Evolutionary conservation across 2,888 invertebrate genomes (phyloP).

Genomic region (Tupiocoris notatus): DNA sequence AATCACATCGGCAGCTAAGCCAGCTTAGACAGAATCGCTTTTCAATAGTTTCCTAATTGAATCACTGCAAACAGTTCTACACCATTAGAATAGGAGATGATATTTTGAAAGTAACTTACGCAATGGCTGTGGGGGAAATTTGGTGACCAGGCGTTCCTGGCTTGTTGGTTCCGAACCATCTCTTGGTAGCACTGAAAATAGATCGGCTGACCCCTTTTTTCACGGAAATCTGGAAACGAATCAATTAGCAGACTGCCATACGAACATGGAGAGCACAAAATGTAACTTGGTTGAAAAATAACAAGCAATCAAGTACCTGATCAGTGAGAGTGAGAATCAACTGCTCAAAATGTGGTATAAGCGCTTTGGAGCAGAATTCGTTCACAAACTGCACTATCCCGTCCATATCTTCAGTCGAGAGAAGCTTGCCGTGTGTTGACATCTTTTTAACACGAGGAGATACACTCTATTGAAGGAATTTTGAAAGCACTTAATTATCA

Average conservation of each 20-base stretch:
- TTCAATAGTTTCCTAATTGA: too few species aligned
- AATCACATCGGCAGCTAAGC: too few species aligned
- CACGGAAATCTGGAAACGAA: conserved; percentile 64
- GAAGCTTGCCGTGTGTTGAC: conserved; percentile 62
- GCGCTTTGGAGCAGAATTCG: conserved; percentile 80
- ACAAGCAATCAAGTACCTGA: conserved; percentile 60
- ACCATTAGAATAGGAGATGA: too few species aligned
- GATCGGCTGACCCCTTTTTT: conserved; percentile 92
- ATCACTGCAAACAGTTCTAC: too few species aligned
- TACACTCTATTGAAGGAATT: too few species aligned
- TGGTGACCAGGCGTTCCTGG: conserved; percentile 67
- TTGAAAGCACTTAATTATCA: too few species aligned
- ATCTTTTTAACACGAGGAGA: not conserved
- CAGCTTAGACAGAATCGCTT: too few species aligned
- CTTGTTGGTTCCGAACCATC: conserved; percentile 92
- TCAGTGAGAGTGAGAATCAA: conserved; percentile 79
- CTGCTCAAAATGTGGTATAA: conserved; percentile 89
- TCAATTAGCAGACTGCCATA: not conserved
- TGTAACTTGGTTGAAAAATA: too few species aligned
- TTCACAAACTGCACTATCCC: conserved; percentile 78
- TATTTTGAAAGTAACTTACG: conserved; percentile 70
- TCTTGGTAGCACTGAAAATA: conserved; percentile 88
- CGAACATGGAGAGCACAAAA: too few species aligned
- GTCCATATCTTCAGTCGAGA: conserved; percentile 81
- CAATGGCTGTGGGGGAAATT: conserved; percentile 73